Conservation (phyloP, 2,888 invertebrate genomes). For the Sphaerophoria taeniata region DNA sequence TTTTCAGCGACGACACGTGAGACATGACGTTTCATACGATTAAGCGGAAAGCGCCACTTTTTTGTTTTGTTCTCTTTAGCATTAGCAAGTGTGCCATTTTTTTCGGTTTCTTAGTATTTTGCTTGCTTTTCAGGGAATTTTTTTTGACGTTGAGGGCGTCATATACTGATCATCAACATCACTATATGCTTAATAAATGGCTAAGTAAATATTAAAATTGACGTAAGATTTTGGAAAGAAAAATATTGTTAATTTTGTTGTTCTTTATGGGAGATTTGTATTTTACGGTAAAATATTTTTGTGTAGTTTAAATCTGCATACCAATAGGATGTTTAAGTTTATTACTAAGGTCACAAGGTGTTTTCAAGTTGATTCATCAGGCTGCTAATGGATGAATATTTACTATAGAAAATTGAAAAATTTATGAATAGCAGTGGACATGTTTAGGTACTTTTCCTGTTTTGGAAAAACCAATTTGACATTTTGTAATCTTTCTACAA, state of each 20-base stretch:
- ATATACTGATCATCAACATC: background rate
- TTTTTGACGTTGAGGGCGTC: slow-evolving; percentile 1
- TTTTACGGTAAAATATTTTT: background rate
- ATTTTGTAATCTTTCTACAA: no score
- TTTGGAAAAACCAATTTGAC: no score
- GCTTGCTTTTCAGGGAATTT: background rate
- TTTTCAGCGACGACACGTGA: slow-evolving; percentile 39
- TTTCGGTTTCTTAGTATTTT: slow-evolving; percentile 8
- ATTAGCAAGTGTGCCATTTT: background rate
- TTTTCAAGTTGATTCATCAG: background rate
- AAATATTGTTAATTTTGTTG: background rate
- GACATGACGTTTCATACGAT: background rate
- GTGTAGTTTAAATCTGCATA: background rate
- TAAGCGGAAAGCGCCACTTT: background rate
- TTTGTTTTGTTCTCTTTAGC: slow-evolving; percentile 2
- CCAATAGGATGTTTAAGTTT: background rate
- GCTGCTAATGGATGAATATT: no score
- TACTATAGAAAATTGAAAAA: no score
- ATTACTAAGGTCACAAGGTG: background rate
- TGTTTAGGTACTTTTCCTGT: no score
- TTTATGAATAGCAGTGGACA: no score
- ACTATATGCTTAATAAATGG: background rate
- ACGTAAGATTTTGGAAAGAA: background rate
- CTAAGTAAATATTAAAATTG: slow-evolving; percentile 5
- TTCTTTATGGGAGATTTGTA: background rate